phyloP scores from a whole-genome alignment of 2,888 invertebrate genomes.

The Strigamia crassipes region DNA sequence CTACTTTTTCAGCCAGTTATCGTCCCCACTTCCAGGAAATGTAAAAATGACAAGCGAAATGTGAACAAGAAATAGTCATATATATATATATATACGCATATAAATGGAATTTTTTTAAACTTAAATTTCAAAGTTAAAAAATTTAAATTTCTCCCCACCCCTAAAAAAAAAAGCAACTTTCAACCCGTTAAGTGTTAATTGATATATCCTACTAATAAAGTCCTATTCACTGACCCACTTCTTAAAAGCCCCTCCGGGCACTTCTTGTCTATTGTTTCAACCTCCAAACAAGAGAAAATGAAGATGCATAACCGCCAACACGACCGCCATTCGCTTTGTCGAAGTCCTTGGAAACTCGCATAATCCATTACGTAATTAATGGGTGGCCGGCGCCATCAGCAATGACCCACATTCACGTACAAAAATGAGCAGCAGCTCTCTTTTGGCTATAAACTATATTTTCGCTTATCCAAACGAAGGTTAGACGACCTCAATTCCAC shows the following conservation, averaged over 20 bases:
- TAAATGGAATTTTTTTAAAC: not conserved
- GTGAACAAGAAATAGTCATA: not conserved
- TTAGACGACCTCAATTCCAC: conserved; percentile 27
- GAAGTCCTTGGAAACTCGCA: conserved; percentile 21
- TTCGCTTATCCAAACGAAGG: conserved; percentile 11
- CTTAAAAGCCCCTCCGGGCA: not conserved
- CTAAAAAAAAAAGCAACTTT: not conserved
- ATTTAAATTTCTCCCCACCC: not conserved
- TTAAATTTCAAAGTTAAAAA: not conserved
- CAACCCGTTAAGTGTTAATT: not conserved
- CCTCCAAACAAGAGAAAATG: not conserved
- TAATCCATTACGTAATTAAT: conserved; percentile 30
- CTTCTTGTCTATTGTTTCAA: not conserved
- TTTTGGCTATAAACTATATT: conserved; percentile 2
- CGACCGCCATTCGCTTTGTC: not conserved
- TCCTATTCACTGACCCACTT: not conserved
- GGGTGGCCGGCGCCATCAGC: conserved; percentile 25
- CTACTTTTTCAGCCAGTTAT: not conserved
- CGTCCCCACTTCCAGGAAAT: conserved; percentile 14
- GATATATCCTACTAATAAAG: not conserved
- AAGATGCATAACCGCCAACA: not conserved
- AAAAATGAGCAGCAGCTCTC: conserved; percentile 17
- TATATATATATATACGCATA: not conserved
- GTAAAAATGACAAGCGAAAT: not conserved
- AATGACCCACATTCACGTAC: conserved; percentile 5